These are phyloP conservation scores for Perognathus longimembris DNA, from an alignment of 2,113 vertebrate species.

Conservation along the genomic window DNA sequence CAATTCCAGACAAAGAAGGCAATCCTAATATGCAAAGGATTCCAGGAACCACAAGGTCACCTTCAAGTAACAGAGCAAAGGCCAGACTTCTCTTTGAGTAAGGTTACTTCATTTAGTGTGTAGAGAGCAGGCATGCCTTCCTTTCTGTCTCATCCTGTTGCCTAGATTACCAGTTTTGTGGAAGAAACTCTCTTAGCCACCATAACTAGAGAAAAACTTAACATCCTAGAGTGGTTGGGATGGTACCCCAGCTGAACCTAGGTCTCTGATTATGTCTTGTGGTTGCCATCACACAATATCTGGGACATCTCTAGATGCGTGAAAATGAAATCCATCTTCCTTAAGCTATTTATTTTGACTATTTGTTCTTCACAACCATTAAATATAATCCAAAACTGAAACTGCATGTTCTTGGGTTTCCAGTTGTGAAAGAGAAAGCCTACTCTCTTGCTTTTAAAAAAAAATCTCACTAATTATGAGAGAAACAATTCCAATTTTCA, in stretches of 20 bases:
- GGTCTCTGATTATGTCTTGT: background rate
- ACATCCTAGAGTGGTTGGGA: background rate
- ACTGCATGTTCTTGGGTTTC: constrained; percentile 33
- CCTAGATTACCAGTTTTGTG: background rate
- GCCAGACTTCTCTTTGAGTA: background rate
- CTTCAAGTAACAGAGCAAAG: background rate
- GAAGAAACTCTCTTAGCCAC: background rate
- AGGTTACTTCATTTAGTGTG: background rate
- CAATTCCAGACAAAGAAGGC: background rate
- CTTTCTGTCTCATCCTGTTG: background rate
- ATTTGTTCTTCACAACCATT: constrained; percentile 14
- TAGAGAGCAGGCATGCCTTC: background rate
- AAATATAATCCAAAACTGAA: constrained; percentile 54
- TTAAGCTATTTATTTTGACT: constrained; percentile 56
- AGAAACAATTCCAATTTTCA: constrained; percentile 55
- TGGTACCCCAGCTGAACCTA: background rate
- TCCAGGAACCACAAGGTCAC: background rate
- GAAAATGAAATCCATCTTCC: constrained; percentile 27
- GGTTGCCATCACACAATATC: background rate
- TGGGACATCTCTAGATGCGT: background rate
- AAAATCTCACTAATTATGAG: constrained; percentile 55
- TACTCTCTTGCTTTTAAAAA: constrained; percentile 62
- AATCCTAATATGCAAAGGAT: background rate
- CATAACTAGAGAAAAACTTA: background rate
- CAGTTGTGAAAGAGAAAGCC: constrained; percentile 60